phyloP scores from a whole-genome alignment of 2,888 invertebrate genomes.

The Latrodectus hesperus region DNA sequence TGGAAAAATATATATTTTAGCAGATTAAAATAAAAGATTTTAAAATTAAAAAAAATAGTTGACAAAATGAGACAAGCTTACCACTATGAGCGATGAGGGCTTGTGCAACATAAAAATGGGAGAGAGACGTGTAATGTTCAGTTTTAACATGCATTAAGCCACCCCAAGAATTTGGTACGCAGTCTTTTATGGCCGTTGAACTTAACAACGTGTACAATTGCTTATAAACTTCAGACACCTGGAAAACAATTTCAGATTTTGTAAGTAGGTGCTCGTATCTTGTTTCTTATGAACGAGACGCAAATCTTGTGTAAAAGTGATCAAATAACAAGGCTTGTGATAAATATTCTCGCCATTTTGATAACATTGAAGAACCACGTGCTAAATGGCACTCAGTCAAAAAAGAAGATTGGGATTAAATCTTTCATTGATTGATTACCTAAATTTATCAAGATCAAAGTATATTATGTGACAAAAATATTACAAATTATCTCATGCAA shows the following conservation, averaged over 20 bases:
- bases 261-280: too few relatives aligned
- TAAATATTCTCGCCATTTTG: too few relatives aligned
- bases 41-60: not conserved
- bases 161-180: conserved; percentile 95
- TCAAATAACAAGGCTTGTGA: too few relatives aligned
- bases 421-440: too few relatives aligned
- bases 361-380: too few relatives aligned
- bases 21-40: not conserved
- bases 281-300: too few relatives aligned
- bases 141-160: conserved; percentile 82
- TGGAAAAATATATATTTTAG: not conserved
- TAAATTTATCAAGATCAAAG: too few relatives aligned
- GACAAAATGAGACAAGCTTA: not conserved
- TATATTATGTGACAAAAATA: too few relatives aligned
- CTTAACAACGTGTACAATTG: conserved; percentile 81
- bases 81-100: conserved; percentile 79
- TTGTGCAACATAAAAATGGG: conserved; percentile 89
- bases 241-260: conserved; percentile 71
- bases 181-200: conserved; percentile 86
- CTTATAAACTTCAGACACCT: conserved; percentile 84
- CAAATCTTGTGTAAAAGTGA: too few relatives aligned
- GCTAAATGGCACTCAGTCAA: too few relatives aligned
- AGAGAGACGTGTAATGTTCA: conserved; percentile 79
- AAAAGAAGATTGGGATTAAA: too few relatives aligned
- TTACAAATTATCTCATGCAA: too few relatives aligned